A percentile compares a stretch with the other conserved stretches of the same genome.
phyloP scores from a whole-genome alignment of 2,113 vertebrate genomes.

The Myotis yumanensis region DNA sequence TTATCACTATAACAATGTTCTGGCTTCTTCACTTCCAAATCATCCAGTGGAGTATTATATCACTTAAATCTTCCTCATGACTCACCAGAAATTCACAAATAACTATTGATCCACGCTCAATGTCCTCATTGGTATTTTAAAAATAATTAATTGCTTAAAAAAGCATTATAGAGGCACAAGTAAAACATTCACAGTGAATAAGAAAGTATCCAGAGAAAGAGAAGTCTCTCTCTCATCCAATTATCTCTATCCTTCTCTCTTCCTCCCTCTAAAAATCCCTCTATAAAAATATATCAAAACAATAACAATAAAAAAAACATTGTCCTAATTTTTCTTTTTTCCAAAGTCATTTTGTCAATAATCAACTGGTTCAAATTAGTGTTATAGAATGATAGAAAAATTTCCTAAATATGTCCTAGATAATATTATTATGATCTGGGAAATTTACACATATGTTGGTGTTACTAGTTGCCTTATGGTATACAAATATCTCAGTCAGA shows the following conservation, averaged over 20 bases:
- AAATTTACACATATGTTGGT: neutral
- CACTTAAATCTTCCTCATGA: neutral
- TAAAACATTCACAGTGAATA: neutral
- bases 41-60: neutral
- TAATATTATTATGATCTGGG: neutral
- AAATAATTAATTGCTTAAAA: neutral
- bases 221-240: neutral
- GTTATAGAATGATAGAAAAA: neutral
- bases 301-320: neutral
- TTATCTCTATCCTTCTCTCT: neutral
- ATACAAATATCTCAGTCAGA: constrained; percentile 7
- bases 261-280: too few species aligned
- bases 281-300: too few species aligned
- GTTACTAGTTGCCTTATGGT: neutral
- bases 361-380: neutral
- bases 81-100: neutral
- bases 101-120: neutral
- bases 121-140: neutral
- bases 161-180: neutral
- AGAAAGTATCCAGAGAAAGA: neutral
- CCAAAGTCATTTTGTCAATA: neutral
- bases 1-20: too few species aligned
- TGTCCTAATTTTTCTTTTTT: neutral
- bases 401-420: neutral
- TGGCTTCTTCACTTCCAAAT: neutral